These are phyloP conservation scores for Trichonephila clavipes DNA, from an alignment of 1,140 invertebrate species.

Conservation along the genomic window DNA sequence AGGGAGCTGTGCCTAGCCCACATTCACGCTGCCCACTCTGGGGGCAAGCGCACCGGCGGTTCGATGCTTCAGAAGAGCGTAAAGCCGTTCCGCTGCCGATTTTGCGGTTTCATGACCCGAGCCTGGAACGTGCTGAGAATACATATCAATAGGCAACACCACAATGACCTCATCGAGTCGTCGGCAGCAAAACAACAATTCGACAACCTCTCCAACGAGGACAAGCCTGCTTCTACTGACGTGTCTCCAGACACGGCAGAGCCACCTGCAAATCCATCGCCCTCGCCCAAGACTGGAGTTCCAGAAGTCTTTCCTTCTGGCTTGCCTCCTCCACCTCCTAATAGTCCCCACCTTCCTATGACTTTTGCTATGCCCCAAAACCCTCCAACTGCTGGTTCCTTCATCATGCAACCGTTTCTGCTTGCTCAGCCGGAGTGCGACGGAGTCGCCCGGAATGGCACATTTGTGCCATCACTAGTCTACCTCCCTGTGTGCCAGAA, in stretches of 20 bases:
- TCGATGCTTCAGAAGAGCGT: slow-evolving; percentile 74
- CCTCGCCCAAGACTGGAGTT: slow-evolving; percentile 31
- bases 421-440: slow-evolving; percentile 84
- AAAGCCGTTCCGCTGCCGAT: slow-evolving; percentile 84
- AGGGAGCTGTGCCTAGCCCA: slow-evolving; percentile 81
- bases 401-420: slow-evolving; percentile 92
- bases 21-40: slow-evolving; percentile 80
- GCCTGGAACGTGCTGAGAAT: slow-evolving; percentile 85
- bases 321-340: slow-evolving; percentile 69
- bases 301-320: slow-evolving; percentile 45
- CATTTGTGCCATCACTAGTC: slow-evolving; percentile 91
- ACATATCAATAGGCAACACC: slow-evolving; percentile 83
- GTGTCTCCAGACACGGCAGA: slow-evolving; percentile 28
- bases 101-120: slow-evolving; percentile 85
- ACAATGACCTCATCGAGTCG: slow-evolving; percentile 38
- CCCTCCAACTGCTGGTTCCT: slow-evolving; percentile 79
- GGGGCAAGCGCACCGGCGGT: slow-evolving; percentile 61
- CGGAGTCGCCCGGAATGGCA: slow-evolving; percentile 75
- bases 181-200: slow-evolving; percentile 13
- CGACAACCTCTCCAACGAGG: slow-evolving; percentile 48
- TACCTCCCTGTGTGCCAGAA: slow-evolving; percentile 94
- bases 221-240: slow-evolving; percentile 33
- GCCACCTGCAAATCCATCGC: not conserved
- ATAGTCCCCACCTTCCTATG: slow-evolving; percentile 78
- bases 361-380: slow-evolving; percentile 80